These are phyloP conservation scores for Oreocharis arfaki DNA, from an alignment of 2,113 vertebrate genomes.

Conservation along the genomic window DNA sequence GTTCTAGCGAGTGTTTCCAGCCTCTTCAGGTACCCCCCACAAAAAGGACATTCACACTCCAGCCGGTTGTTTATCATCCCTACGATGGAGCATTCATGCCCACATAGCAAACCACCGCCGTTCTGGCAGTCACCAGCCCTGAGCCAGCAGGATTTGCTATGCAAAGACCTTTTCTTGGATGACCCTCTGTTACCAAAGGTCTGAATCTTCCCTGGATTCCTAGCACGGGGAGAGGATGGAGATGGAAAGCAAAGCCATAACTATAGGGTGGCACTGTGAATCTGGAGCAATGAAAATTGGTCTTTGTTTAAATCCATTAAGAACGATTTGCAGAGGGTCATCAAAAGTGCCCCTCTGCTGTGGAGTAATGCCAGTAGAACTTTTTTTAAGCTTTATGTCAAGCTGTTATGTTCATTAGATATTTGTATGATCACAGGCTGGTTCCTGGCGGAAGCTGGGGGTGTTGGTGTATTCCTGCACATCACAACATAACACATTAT, in stretches of 20 bases:
- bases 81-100: neutral
- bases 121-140: neutral
- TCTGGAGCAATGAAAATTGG: neutral
- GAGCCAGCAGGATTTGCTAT: neutral
- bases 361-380: neutral
- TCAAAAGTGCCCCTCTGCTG: neutral
- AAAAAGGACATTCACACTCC: neutral
- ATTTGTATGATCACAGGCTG: neutral
- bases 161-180: neutral
- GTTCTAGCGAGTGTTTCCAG: neutral
- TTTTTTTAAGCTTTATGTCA: neutral
- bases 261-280: neutral
- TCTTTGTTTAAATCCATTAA: neutral
- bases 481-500: rapidly evolving
- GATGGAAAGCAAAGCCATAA: neutral
- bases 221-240: neutral
- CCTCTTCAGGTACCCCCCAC: neutral
- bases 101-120: rapidly evolving
- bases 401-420: neutral
- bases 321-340: neutral
- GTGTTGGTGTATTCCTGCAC: rapidly evolving
- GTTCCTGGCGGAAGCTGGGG: neutral
- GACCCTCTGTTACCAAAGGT: neutral
- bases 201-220: neutral
- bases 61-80: neutral